Conservation (phyloP, 2,113 vertebrate genomes). For the Petaurus breviceps region DNA sequence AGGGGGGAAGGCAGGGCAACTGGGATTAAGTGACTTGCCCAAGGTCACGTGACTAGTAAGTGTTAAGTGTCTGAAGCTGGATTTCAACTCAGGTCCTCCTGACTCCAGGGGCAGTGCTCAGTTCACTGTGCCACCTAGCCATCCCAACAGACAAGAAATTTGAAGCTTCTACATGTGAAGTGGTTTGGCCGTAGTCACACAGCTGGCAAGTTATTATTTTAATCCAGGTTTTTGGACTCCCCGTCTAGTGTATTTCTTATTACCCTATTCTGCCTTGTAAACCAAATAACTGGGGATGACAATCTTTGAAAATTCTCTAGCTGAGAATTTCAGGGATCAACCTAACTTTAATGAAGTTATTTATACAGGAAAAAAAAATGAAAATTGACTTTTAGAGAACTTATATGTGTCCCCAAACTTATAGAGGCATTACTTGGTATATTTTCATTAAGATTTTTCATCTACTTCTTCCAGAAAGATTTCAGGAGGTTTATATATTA, state of each 20-base stretch:
- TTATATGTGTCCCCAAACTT: background rate
- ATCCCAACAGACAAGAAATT: background rate
- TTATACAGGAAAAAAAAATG: background rate
- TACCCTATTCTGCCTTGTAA: background rate
- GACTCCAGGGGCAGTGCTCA: too few relatives aligned
- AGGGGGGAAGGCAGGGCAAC: too few relatives aligned
- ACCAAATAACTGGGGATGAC: background rate
- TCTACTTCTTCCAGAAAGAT: background rate
- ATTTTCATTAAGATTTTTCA: background rate
- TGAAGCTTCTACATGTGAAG: background rate
- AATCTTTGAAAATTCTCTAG: background rate
- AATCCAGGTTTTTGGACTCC: background rate
- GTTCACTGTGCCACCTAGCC: too few relatives aligned
- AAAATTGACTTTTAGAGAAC: background rate
- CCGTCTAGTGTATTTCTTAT: background rate
- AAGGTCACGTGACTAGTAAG: too few relatives aligned
- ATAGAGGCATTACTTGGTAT: background rate
- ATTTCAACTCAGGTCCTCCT: too few relatives aligned
- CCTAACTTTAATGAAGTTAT: background rate
- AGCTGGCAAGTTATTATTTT: background rate
- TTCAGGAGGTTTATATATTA: background rate
- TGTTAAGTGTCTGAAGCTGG: too few relatives aligned
- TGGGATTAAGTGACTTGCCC: too few relatives aligned
- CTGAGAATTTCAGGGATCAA: background rate
- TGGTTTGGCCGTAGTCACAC: background rate